Percentiles rank a stretch among this genome's conserved stretches.
These are phyloP conservation scores for Ctenodactylus gundi DNA, from an alignment of 2,113 vertebrate genomes.

Conservation along the genomic window DNA sequence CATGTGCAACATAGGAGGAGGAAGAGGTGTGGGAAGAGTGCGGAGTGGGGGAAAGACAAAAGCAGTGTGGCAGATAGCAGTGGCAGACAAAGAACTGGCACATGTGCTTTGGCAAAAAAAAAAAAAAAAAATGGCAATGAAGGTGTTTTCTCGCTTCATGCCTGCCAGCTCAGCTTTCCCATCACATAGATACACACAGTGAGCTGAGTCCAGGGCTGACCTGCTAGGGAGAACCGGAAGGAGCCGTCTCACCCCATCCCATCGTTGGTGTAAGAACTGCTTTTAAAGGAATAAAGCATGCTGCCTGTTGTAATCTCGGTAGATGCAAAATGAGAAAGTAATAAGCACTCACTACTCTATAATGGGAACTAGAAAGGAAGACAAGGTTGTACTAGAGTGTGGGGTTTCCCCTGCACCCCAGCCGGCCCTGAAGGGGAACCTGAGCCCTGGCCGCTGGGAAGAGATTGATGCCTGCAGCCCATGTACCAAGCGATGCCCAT, in stretches of 20 bases:
- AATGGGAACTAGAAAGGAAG: not conserved
- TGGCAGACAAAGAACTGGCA: slow-evolving; percentile 26
- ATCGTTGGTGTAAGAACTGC: not conserved
- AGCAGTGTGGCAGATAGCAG: not conserved
- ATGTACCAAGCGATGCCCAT: not conserved
- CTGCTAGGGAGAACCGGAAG: not conserved
- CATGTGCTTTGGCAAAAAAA: not conserved
- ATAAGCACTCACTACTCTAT: not conserved
- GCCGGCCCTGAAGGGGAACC: not conserved
- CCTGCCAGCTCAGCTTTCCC: not conserved
- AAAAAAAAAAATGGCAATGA: not conserved
- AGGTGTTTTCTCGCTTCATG: not conserved
- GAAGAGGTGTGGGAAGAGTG: not conserved
- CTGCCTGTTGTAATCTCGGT: not conserved
- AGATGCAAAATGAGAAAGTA: not conserved
- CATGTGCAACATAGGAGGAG: not conserved
- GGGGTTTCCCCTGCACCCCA: not conserved
- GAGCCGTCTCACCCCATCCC: not conserved
- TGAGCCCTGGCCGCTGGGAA: not conserved
- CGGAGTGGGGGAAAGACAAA: not conserved
- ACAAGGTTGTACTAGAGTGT: not conserved
- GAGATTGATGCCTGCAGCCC: not conserved
- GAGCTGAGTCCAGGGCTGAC: not conserved
- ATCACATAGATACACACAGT: not conserved
- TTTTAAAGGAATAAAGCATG: not conserved